These are phyloP conservation scores for Trichomalopsis sarcophagae DNA, from an alignment of 1,140 invertebrate genomes.

Conservation along the genomic window DNA sequence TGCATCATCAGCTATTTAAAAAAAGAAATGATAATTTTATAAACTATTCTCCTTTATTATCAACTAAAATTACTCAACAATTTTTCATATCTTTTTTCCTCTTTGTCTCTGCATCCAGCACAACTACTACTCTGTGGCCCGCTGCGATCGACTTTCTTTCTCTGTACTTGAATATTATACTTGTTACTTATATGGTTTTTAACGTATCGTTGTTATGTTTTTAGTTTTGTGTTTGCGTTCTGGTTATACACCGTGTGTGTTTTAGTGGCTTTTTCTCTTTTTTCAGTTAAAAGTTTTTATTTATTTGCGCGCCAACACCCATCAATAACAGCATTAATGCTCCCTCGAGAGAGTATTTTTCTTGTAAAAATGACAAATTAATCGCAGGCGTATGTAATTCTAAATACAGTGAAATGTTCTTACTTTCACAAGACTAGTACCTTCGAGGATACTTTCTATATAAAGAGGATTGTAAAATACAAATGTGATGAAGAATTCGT, in stretches of 20 bases:
- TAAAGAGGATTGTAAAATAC: too few species aligned
- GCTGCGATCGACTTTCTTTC: conserved; percentile 52
- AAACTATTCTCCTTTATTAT: conserved; percentile 6
- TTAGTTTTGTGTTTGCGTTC: background rate
- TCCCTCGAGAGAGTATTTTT: background rate
- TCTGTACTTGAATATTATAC: conserved; percentile 51
- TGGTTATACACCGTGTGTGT: background rate
- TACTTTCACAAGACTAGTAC: too few species aligned
- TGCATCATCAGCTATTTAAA: conserved; percentile 26
- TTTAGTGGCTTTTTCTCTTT: background rate
- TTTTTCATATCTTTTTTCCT: conserved; percentile 37
- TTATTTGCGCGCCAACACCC: background rate
- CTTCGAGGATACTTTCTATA: too few species aligned
- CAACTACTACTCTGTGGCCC: conserved; percentile 52
- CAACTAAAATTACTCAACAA: conserved; percentile 2
- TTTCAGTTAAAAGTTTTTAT: background rate
- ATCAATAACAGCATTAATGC: background rate
- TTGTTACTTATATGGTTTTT: conserved; percentile 17
- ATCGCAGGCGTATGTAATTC: too few species aligned
- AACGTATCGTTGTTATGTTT: conserved; percentile 15
- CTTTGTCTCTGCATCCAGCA: conserved; percentile 49
- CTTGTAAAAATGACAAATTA: too few species aligned
- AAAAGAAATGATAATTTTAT: background rate
- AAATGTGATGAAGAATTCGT: too few species aligned
- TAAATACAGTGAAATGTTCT: too few species aligned